Conservation (phyloP, 92 coral and sea anemone species). For the Actinernus sp. region DNA sequence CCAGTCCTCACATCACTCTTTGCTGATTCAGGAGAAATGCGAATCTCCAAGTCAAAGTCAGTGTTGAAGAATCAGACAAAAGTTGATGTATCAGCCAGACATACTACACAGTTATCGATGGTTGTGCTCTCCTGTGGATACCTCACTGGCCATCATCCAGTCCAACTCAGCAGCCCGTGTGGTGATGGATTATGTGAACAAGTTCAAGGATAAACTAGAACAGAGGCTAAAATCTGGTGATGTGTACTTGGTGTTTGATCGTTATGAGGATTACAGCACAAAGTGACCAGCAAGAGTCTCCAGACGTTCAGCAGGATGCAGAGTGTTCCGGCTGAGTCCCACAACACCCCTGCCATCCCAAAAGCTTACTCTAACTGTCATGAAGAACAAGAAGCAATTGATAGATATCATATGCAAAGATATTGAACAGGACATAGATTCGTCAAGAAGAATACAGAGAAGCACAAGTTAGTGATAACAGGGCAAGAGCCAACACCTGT, state of each 20-base stretch:
- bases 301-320: conserved; percentile 46
- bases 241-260: conserved; percentile 71
- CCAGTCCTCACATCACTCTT: conserved; percentile 76
- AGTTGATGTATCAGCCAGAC: too few relatives aligned
- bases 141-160: conserved; percentile 71
- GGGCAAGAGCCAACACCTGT: conserved; percentile 55
- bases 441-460: conserved; percentile 48
- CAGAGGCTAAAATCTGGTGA: conserved; percentile 36
- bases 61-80: conserved; percentile 68
- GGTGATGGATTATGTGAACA: conserved; percentile 43
- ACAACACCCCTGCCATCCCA: conserved; percentile 70
- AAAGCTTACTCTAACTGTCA: conserved; percentile 59
- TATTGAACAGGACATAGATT: conserved; percentile 34
- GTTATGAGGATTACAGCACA: conserved; percentile 70
- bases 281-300: conserved; percentile 58
- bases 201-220: conserved; percentile 43
- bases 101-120: too few relatives aligned
- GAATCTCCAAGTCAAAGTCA: conserved; percentile 57
- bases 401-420: conserved; percentile 49
- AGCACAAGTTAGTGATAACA: conserved; percentile 48
- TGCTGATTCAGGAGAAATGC: conserved; percentile 53
- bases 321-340: conserved; percentile 39
- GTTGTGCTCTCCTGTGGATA: conserved; percentile 72
- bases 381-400: conserved; percentile 63
- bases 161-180: conserved; percentile 45